Evolutionary conservation across 2,113 vertebrate genomes (phyloP).

Genomic region (Amia ocellicauda): DNA sequence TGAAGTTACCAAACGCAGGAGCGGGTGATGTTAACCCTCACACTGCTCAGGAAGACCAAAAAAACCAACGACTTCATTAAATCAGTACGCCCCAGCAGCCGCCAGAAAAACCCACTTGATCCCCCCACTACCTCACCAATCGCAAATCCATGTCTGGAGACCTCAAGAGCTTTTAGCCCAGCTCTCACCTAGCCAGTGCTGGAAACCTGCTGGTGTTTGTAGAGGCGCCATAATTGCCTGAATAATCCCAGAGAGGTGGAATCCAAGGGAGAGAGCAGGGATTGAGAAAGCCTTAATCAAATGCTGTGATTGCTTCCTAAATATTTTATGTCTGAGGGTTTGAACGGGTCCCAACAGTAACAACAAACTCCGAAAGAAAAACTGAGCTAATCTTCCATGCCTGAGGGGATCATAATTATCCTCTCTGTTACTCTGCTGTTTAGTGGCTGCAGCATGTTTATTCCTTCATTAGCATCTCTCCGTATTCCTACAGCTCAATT

Average conservation of each 20-base stretch:
- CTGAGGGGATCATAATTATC: background rate
- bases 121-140: too few species aligned
- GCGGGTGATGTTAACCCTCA: background rate
- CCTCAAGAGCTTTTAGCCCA: too few species aligned
- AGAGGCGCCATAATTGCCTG: background rate
- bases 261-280: background rate
- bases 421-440: too few species aligned
- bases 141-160: too few species aligned
- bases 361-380: background rate
- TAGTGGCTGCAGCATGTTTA: too few species aligned
- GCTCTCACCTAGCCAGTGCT: too few species aligned
- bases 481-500: too few species aligned
- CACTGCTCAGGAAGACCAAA: background rate
- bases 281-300: conserved; percentile 1
- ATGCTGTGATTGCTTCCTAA: background rate
- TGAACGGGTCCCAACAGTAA: background rate
- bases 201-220: background rate
- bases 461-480: too few species aligned
- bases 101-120: too few species aligned
- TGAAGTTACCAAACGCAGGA: background rate
- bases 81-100: too few species aligned
- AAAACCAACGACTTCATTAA: too few species aligned
- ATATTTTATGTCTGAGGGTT: background rate
- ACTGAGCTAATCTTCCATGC: background rate
- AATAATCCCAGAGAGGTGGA: background rate